phyloP scores from a whole-genome alignment of 2,113 vertebrate genomes.

The Zapornia atra region DNA sequence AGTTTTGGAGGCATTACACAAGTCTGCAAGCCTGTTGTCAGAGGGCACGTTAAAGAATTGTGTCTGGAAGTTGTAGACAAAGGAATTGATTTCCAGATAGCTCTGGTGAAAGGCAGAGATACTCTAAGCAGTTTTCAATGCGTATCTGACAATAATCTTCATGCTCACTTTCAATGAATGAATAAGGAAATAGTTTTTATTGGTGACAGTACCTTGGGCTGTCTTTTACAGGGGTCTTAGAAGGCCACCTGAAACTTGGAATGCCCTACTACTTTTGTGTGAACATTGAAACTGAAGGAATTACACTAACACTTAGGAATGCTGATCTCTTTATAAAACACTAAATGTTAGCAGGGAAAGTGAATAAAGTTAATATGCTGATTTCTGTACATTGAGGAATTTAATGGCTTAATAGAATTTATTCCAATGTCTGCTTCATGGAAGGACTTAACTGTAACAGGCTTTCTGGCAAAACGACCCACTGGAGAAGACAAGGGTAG shows the following conservation, averaged over 20 bases:
- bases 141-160: neutral
- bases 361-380: neutral
- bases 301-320: neutral
- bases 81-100: neutral
- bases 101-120: neutral
- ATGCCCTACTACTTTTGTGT: neutral
- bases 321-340: neutral
- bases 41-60: accelerated
- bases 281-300: neutral
- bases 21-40: accelerated
- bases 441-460: neutral
- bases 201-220: neutral
- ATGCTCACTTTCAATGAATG: neutral
- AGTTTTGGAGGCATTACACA: neutral
- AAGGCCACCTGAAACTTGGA: neutral
- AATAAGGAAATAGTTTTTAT: neutral
- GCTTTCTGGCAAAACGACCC: neutral
- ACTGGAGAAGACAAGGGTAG: no score
- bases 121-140: neutral
- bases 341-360: neutral
- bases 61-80: neutral
- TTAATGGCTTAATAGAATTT: accelerated
- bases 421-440: neutral
- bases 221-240: no score
- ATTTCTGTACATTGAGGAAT: neutral